Evolutionary conservation across 2,797 vertebrate genomes (phyloP).

Genomic region (Sebastes ruberrimus): DNA sequence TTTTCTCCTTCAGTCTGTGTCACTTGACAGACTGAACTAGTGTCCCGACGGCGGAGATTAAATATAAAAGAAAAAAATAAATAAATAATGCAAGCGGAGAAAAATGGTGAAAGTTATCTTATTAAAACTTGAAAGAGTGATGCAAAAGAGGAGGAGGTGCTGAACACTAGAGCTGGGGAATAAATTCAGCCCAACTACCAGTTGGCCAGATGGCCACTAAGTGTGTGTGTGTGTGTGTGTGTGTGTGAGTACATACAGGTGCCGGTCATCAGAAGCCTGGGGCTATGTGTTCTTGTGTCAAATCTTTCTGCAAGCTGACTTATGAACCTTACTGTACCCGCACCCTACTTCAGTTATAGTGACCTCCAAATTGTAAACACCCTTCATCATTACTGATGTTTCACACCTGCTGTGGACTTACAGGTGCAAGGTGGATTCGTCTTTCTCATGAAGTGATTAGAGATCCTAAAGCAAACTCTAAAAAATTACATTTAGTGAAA

Average conservation of each 20-base stretch:
- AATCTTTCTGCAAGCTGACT: not conserved
- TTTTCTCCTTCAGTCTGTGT: slow-evolving; percentile 36
- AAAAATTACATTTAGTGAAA: not conserved
- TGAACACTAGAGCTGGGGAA: slow-evolving; percentile 31
- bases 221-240: not conserved
- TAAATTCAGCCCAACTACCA: slow-evolving; percentile 31
- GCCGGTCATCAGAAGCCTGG: not conserved
- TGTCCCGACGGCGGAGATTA: slow-evolving; percentile 69
- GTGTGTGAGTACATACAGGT: not conserved
- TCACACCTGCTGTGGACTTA: not conserved
- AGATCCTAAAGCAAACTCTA: not conserved
- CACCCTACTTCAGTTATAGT: not conserved
- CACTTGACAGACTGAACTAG: slow-evolving; percentile 58
- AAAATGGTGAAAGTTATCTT: slow-evolving; percentile 74
- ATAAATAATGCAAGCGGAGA: slow-evolving; percentile 56
- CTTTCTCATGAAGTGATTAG: not conserved
- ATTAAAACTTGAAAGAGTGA: slow-evolving; percentile 81
- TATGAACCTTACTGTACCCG: not conserved
- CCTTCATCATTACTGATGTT: not conserved
- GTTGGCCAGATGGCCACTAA: slow-evolving; percentile 40
- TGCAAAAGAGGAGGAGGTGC: slow-evolving; percentile 55
- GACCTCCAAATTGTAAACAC: not conserved
- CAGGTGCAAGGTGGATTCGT: not conserved
- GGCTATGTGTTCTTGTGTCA: not conserved
- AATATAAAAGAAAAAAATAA: slow-evolving; percentile 68